Conservation (phyloP, 2,888 invertebrate species). For the Strigamia maritima region DNA sequence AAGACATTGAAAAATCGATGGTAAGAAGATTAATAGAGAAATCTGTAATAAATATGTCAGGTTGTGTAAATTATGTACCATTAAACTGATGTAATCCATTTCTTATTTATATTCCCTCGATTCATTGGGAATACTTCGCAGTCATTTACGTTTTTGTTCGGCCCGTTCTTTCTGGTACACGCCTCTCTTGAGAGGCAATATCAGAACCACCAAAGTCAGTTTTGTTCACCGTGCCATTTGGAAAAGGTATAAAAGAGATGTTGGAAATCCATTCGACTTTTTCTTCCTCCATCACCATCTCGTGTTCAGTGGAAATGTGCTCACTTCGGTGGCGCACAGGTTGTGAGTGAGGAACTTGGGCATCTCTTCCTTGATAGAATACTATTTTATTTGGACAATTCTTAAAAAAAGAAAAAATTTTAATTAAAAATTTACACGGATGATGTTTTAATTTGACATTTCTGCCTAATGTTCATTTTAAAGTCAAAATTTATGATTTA, state of each 20-base stretch:
- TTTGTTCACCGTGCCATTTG: constrained; percentile 34
- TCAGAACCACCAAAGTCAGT: constrained; percentile 32
- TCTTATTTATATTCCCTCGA: constrained; percentile 32
- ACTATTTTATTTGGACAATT: not conserved
- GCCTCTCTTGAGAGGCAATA: constrained; percentile 34
- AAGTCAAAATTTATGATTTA: too few species aligned
- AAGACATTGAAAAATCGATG: not conserved
- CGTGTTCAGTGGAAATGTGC: constrained; percentile 25
- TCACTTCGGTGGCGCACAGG: constrained; percentile 27
- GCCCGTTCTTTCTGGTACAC: constrained; percentile 25
- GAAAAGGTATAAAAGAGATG: constrained; percentile 32
- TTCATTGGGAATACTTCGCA: constrained; percentile 30
- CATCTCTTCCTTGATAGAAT: constrained; percentile 25
- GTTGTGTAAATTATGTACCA: constrained; percentile 9
- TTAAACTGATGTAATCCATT: constrained; percentile 32
- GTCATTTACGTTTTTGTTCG: constrained; percentile 30
- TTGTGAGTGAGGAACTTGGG: constrained; percentile 16
- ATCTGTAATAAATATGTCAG: constrained; percentile 16
- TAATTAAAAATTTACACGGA: not conserved
- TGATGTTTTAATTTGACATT: too few species aligned
- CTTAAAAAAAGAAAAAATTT: not conserved
- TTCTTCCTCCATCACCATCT: constrained; percentile 30
- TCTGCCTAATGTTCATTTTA: too few species aligned
- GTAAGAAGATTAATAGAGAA: constrained; percentile 23
- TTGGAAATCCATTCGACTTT: constrained; percentile 32